Conservation (phyloP, 2,888 invertebrate genomes). For the Hofmannophila pseudospretella region DNA sequence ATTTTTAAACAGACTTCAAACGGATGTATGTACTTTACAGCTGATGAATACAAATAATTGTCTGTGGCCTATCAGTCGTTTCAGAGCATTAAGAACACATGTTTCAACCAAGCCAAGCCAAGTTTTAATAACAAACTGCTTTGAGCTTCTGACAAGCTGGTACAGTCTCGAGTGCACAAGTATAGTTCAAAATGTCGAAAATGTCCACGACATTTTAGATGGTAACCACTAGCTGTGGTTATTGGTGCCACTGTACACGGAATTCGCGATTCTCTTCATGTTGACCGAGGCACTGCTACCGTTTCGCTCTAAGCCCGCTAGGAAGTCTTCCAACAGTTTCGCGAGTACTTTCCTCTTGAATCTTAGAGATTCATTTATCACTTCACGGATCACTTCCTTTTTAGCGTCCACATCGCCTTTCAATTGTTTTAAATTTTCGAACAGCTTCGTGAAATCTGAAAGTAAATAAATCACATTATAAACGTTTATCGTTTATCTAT, state of each 20-base stretch:
- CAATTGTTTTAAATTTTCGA: constrained; percentile 82
- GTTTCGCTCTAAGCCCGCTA: constrained; percentile 70
- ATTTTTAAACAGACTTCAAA: neutral
- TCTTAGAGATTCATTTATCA: constrained; percentile 86
- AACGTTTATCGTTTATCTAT: no score
- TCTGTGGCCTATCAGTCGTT: neutral
- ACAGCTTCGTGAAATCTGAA: constrained; percentile 84
- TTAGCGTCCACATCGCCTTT: constrained; percentile 83
- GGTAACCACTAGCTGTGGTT: constrained; percentile 59
- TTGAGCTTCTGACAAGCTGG: constrained; percentile 4
- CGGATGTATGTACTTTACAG: no score
- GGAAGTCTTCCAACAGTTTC: constrained; percentile 81
- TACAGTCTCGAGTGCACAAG: neutral
- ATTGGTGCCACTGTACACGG: constrained; percentile 49
- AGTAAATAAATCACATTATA: constrained; percentile 26
- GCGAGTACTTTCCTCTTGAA: constrained; percentile 87
- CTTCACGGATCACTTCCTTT: constrained; percentile 83
- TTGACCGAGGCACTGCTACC: constrained; percentile 66
- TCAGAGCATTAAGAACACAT: neutral
- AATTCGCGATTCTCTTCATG: constrained; percentile 51
- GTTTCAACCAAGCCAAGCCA: neutral
- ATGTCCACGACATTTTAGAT: constrained; percentile 3
- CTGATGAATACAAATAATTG: neutral
- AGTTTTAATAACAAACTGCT: no score
- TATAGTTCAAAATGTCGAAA: no score